These are phyloP conservation scores for Doris montereyensis DNA, from an alignment of 2,888 invertebrate genomes.

Conservation along the genomic window DNA sequence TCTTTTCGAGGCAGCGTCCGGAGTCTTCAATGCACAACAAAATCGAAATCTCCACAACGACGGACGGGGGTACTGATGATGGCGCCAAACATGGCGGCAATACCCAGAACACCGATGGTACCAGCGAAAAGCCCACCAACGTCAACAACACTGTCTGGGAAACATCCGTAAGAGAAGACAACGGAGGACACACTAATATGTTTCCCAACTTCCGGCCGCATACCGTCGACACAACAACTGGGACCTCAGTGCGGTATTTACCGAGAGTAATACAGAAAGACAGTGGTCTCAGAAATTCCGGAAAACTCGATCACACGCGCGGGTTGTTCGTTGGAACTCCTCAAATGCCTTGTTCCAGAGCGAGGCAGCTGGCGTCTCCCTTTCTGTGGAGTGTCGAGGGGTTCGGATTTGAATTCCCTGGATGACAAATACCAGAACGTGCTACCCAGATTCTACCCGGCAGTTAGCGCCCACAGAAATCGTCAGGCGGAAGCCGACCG, in stretches of 20 bases:
- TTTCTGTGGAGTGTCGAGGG: no score
- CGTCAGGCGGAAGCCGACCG: neutral
- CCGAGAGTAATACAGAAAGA: no score
- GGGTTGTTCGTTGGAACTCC: no score
- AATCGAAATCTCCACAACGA: neutral
- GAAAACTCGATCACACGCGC: no score
- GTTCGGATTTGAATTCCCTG: no score
- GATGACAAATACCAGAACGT: slow-evolving; percentile 24
- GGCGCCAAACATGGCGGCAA: neutral
- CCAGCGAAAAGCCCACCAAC: neutral
- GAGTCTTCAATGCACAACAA: neutral
- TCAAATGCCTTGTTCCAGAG: neutral
- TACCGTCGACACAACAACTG: slow-evolving; percentile 18
- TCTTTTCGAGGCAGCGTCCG: neutral
- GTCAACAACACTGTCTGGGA: neutral
- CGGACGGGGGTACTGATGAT: neutral
- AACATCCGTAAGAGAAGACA: neutral
- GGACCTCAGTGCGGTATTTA: neutral
- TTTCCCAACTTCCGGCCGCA: neutral
- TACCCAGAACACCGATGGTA: neutral
- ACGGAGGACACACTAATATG: neutral
- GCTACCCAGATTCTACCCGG: slow-evolving; percentile 18
- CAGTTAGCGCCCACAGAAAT: slow-evolving; percentile 10
- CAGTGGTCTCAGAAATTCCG: no score
- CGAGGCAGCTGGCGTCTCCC: neutral